Evolutionary conservation across 2,797 vertebrate species (phyloP).

Genomic region (Peromyscus melanophrys): DNA sequence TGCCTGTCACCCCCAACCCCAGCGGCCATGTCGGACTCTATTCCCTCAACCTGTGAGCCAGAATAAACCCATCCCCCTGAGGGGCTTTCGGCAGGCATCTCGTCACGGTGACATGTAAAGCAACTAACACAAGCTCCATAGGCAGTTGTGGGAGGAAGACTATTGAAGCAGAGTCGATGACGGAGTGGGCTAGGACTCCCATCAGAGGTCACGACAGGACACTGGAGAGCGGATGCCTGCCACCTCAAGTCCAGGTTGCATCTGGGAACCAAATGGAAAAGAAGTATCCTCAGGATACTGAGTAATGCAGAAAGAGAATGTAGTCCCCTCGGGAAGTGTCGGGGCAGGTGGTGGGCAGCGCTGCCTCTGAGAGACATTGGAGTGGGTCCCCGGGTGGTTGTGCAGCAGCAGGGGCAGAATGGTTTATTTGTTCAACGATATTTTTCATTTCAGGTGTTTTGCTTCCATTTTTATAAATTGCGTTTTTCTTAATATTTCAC

Average conservation of each 20-base stretch:
- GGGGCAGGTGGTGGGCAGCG: accelerated
- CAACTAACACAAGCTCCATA: not conserved
- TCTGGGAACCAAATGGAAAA: not conserved
- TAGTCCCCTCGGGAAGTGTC: not conserved
- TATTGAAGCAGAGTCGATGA: not conserved
- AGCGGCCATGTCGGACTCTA: not conserved
- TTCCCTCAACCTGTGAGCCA: not conserved
- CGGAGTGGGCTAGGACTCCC: no score
- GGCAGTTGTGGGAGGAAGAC: not conserved
- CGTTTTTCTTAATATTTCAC: not conserved
- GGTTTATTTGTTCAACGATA: not conserved
- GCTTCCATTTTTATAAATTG: slow-evolving; percentile 36
- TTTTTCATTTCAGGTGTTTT: slow-evolving; percentile 43
- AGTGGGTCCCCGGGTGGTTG: not conserved
- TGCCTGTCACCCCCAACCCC: not conserved
- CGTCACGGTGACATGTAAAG: not conserved
- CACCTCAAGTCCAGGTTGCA: not conserved
- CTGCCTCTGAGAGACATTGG: not conserved
- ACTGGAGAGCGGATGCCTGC: not conserved
- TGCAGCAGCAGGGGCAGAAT: not conserved
- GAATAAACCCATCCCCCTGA: not conserved
- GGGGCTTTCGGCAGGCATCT: not conserved
- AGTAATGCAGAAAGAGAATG: not conserved
- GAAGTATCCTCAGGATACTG: not conserved
- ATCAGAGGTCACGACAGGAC: not conserved